Conservation (phyloP, 2,113 vertebrate species). For the Catagonus wagneri region DNA sequence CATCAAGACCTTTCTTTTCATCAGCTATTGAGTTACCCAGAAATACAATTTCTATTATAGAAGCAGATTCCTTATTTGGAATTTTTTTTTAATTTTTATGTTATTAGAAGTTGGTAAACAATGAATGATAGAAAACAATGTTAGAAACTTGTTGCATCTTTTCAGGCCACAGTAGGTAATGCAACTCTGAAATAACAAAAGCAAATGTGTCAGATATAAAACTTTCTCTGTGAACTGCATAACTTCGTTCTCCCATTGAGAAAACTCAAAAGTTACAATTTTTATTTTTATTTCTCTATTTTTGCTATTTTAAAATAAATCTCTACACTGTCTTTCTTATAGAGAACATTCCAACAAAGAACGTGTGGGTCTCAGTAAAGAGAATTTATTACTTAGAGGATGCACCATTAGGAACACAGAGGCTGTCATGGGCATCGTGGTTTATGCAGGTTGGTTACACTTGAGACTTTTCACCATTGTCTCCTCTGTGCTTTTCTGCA, state of each 20-base stretch:
- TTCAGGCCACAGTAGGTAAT: neutral
- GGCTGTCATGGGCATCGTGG: slow-evolving; percentile 95
- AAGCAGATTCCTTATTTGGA: neutral
- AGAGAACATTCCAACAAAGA: slow-evolving; percentile 92
- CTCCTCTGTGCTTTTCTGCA: neutral
- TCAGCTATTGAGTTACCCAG: neutral
- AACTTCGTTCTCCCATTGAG: neutral
- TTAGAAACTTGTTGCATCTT: neutral
- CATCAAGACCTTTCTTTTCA: neutral
- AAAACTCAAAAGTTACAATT: neutral
- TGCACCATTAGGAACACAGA: slow-evolving; percentile 96
- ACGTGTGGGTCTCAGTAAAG: slow-evolving; percentile 93
- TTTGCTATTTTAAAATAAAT: slow-evolving; percentile 37
- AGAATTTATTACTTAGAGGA: slow-evolving; percentile 94
- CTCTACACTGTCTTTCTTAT: slow-evolving; percentile 42
- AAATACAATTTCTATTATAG: neutral
- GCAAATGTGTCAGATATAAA: neutral
- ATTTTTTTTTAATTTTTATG: slow-evolving; percentile 13
- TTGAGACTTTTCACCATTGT: neutral
- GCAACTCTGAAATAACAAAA: neutral
- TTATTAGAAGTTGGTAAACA: neutral
- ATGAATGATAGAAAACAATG: neutral
- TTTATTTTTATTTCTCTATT: neutral
- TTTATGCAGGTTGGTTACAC: slow-evolving; percentile 94
- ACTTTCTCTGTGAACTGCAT: neutral